Base-by-base conservation (phyloP, 2,113 vertebrate species). In the Syrmaticus mikado region DNA sequence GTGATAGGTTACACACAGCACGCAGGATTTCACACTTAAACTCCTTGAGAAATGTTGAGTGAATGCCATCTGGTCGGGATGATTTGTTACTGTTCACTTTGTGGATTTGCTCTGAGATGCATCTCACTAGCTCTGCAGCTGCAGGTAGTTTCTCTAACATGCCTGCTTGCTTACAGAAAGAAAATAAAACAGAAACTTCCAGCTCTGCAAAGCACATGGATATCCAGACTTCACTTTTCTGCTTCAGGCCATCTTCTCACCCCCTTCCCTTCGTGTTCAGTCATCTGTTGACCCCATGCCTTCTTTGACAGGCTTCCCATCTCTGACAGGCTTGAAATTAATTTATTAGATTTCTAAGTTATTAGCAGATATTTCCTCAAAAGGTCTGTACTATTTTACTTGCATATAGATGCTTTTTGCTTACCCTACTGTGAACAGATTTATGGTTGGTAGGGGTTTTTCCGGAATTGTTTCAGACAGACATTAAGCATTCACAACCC, bases 1-100 rank as follows among this genome's bases (percentile, higher is more conserved):
- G 90, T 85, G 96, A 52, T 80, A 96, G 96, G 92, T 92, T 95
- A 93, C 94, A 96, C 92, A 92, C 36, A 72, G 83, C 85, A 83
- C 88, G 83, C 64, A 34, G 68, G 68, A 88, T 88, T 95, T 96
- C 96, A 95, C 94, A 95, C 96, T 74, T 91, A 65, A 91, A 67
- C 60, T 85, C 19, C 7, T 53, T 14, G 38, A 96, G 76, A 93
- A 94, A 91, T 64, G 34, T 22, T 28, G 62, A 92, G 74, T 12
- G 94, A 89, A 87, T 34, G 79, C 94, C 96, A 96, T 96, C 96
- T 96, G 96, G 50, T 85, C 79, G 65, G 48, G 65, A 76, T 4
- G 75, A 76, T 66, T 79, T 46, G 75, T 53, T 57, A 77, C 82
- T 93, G 96, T 90, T 94, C 87, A 90, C 85, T 96, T 94, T 32